These are phyloP conservation scores for Lophochroa leadbeateri DNA, from an alignment of 2,113 vertebrate species.

Conservation along the genomic window DNA sequence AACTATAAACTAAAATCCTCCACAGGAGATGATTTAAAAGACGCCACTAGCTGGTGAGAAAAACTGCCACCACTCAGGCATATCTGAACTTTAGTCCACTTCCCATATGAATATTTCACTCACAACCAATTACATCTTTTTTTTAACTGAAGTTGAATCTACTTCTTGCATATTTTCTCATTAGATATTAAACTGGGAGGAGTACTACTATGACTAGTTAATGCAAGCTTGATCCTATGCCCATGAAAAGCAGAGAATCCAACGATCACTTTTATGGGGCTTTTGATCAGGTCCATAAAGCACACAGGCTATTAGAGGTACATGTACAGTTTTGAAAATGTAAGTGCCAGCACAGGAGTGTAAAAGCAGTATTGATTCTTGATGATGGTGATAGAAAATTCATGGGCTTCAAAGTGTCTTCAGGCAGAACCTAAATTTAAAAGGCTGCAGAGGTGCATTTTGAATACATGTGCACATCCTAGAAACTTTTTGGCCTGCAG, in stretches of 20 bases:
- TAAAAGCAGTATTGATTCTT: conserved; percentile 24
- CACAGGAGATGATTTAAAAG: not conserved
- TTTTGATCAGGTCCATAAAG: not conserved
- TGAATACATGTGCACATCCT: not conserved
- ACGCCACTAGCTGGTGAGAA: not conserved
- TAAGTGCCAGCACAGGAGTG: not conserved
- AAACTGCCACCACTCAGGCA: not conserved
- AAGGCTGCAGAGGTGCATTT: not conserved
- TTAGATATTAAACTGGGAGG: not conserved
- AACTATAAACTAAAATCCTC: not conserved
- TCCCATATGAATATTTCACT: not conserved
- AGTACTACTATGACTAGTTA: not conserved
- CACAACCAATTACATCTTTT: not conserved
- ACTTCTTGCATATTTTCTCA: not conserved
- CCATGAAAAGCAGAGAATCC: not conserved
- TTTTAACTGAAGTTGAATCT: not conserved
- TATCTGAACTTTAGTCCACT: not conserved
- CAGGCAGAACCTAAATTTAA: not conserved
- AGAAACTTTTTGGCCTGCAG: not conserved
- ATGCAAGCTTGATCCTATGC: not conserved
- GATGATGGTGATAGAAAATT: not conserved
- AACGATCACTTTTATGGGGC: not conserved
- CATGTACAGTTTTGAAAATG: not conserved
- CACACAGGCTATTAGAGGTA: not conserved
- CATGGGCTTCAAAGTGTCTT: not conserved